phyloP scores from a whole-genome alignment of 2,797 vertebrate genomes.

The Melanotaenia pygmaea region DNA sequence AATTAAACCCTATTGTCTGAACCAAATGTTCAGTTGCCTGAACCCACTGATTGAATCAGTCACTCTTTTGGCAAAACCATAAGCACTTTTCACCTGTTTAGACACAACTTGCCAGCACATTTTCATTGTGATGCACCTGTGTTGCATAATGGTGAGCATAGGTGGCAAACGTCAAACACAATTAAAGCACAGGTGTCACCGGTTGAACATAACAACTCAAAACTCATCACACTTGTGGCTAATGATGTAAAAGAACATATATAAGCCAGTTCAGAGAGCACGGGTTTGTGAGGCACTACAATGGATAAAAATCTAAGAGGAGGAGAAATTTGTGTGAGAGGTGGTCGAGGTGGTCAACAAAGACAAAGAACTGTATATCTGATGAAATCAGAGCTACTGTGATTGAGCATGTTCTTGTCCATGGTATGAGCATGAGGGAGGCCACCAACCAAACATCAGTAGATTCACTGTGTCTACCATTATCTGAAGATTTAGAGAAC shows the following conservation, averaged over 20 bases:
- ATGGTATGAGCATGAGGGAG: too few relatives aligned
- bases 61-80: not conserved
- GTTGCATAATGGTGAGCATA: not conserved
- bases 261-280: not conserved
- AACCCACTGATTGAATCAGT: not conserved
- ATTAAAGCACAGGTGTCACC: too few relatives aligned
- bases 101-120: too few relatives aligned
- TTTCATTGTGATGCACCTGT: too few relatives aligned
- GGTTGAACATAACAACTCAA: not conserved
- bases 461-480: not conserved
- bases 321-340: not conserved
- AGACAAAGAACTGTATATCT: too few relatives aligned
- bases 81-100: too few relatives aligned
- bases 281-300: not conserved
- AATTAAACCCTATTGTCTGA: constrained; percentile 1
- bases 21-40: not conserved
- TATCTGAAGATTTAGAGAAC: not conserved
- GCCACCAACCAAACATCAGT: not conserved
- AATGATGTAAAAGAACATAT: not conserved
- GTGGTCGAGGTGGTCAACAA: too few relatives aligned
- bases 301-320: not conserved
- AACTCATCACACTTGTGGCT: not conserved
- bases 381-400: too few relatives aligned
- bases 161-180: not conserved
- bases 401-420: too few relatives aligned